phyloP scores from a whole-genome alignment of 53 echinoderm and acorn worm genomes.

The Echinometra lucunter region DNA sequence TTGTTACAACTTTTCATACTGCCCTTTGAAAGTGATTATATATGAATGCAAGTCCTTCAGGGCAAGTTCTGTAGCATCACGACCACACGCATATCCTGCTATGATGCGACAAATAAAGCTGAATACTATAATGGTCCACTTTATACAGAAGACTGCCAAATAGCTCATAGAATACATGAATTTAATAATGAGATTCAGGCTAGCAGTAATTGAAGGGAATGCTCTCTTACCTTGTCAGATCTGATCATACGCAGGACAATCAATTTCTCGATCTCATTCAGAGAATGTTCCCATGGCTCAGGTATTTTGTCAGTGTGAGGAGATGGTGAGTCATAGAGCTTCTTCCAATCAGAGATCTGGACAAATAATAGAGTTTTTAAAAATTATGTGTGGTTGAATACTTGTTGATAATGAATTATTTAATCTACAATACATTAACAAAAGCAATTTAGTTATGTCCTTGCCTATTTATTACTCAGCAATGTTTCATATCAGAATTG shows the following conservation, averaged over 20 bases:
- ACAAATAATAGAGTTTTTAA: too few relatives aligned
- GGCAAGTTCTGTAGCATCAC: too few relatives aligned
- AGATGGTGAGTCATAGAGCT: constrained; percentile 87
- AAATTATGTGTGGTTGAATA: background rate
- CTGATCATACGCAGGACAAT: constrained; percentile 95
- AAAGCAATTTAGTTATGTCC: too few relatives aligned
- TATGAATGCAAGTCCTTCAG: too few relatives aligned
- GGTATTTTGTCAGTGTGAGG: constrained; percentile 88
- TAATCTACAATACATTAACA: too few relatives aligned
- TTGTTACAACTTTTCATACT: background rate
- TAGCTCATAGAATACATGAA: background rate
- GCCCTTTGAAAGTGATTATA: background rate
- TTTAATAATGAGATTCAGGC: background rate
- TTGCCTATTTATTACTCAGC: too few relatives aligned
- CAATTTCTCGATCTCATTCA: constrained; percentile 90
- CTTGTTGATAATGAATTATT: too few relatives aligned
- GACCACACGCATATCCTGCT: too few relatives aligned
- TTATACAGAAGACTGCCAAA: background rate
- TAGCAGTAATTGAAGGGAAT: background rate
- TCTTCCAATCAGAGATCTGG: constrained; percentile 91
- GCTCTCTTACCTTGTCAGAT: constrained; percentile 89
- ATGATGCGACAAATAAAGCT: too few relatives aligned
- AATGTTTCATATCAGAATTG: too few relatives aligned
- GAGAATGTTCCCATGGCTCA: constrained; percentile 87
- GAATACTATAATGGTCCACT: too few relatives aligned